Base-by-base conservation (phyloP, 2,888 invertebrate genomes). In the Nineta flava region DNA sequence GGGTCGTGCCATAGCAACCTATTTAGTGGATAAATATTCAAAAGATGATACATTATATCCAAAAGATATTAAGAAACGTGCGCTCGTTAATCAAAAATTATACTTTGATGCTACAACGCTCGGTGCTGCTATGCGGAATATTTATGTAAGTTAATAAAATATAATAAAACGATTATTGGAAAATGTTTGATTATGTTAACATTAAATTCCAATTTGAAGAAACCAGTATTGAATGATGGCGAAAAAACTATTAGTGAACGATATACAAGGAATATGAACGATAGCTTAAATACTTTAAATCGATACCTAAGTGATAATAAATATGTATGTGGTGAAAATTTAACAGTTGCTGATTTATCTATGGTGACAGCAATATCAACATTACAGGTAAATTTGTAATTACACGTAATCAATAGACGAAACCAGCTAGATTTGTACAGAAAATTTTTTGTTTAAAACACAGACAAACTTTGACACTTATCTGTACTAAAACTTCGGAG, bases 311-410 rank as follows among this genome's bases (percentile, higher is more conserved):
- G 68, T 50, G 72, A 67, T 15, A 71, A 69, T 45, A 69, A 75
- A 54, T 82, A 77, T 72, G 74, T 77, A 31, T 73, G 77, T 19
- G 81, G 80, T 6, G 69, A 77, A 43, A 64, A 71, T 46, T 62
- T 74, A 34, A 81, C 81, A 12, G 72, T 82, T 52, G 82, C 82
- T 34, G 82, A 83, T 59, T 73, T 76, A 55, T 70, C 73, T 6
- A 69, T 77, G 50, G 71, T 72, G 51, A 72, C 79, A 13, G 74
- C 77, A 5, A 44, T 77, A 17, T 69, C 75, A 5, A 72, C 69
- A 55, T 71, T 77, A 58, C 62, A 72, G 58, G 78, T 78, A 66
- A 68, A 70, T 50, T n/a, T n/a, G n/a, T n/a, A n/a, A n/a, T n/a
- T n/a, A n/a, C n/a, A n/a, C n/a, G n/a, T n/a, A n/a, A n/a, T n/a